Evolutionary conservation across 2,888 invertebrate genomes (phyloP), one percentile per base, ranked within the genome.

Genomic region (Entomobrya multifasciata): DNA sequence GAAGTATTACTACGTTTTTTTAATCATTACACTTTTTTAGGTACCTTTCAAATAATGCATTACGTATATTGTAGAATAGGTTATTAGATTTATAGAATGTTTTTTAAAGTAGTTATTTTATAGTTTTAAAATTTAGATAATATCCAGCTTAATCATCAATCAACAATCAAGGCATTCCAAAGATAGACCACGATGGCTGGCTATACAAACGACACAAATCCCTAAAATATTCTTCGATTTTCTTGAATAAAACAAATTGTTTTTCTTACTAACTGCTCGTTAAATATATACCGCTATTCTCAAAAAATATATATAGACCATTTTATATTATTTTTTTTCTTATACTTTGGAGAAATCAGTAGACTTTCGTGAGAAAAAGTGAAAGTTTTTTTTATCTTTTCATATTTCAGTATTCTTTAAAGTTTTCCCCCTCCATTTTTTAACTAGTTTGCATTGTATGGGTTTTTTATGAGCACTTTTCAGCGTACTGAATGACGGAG

Each of bases 401-500:
- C 17, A 17, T 36, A 11, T 15, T 17, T 36, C 65, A 30, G 65
- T n/a, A n/a, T 41, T 36, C 4, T 25, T 20, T 25, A 60, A 17
- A 52, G 8, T 52, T 36, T 70, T 25, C 70, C 47, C 70, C 25
- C 47, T 47, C 30, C 3, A n/a, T 25, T 25, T 17, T 55, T 55
- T 47, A 55, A 1, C 44, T 17, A 27, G 6, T 47, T 78, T 78
- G 78, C 78, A 78, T 65, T 78, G 65, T 11, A 49, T 74, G 60
- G 25, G 36, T 25, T 4, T 47, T 79, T 88, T 90, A 91, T 62
- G 91, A 90, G 87, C 91, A 90, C 87, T 90, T 90, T 87, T 91
- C 91, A 52, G 97, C 97, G 92, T 96, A 97, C 91, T 96, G 96
- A 92, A 97, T 97, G 72, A 97, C 97, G 2, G 97, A 96, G 92